Conservation (phyloP, 23 tunicate species). For the Halocynthia roretzi region DNA sequence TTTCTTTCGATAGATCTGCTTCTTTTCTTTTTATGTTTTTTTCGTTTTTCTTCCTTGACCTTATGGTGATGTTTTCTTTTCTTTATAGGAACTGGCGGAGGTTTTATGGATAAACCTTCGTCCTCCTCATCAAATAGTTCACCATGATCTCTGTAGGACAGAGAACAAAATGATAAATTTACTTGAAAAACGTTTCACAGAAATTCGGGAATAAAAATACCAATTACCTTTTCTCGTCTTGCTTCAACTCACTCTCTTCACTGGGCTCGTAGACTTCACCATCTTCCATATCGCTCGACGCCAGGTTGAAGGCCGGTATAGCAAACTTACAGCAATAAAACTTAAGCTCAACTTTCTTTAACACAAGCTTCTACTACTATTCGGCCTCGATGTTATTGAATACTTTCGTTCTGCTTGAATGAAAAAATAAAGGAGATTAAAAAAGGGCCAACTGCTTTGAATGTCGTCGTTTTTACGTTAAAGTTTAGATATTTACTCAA, state of each 20-base stretch:
- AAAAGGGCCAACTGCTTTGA: too few species aligned
- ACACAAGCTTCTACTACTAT: too few species aligned
- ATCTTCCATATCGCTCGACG: slow-evolving; percentile 21
- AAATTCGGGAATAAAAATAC: neutral
- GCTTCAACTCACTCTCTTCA: slow-evolving; percentile 8
- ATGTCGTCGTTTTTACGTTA: too few species aligned
- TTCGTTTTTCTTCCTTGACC: slow-evolving; percentile 52
- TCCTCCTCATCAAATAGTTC: slow-evolving; percentile 62
- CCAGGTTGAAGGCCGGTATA: too few species aligned
- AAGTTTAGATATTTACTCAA: too few species aligned
- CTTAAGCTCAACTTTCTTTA: too few species aligned
- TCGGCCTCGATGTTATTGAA: too few species aligned
- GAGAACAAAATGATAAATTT: neutral
- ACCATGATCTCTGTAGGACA: slow-evolving; percentile 4
- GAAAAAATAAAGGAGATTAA: too few species aligned
- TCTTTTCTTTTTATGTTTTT: slow-evolving; percentile 31
- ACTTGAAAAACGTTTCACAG: neutral
- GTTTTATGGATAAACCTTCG: slow-evolving; percentile 58
- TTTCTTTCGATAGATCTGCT: slow-evolving; percentile 23
- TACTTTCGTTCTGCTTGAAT: too few species aligned
- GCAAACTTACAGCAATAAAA: too few species aligned
- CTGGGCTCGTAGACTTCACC: slow-evolving; percentile 11
- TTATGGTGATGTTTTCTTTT: slow-evolving; percentile 72
- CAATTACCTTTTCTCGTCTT: slow-evolving; percentile 15
- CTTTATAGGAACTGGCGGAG: slow-evolving; percentile 69